A percentile compares a stretch with the other conserved stretches of the same genome.
Evolutionary conservation across 1,140 invertebrate genomes (phyloP).

Genomic region (Aphelinus atriplicis): DNA sequence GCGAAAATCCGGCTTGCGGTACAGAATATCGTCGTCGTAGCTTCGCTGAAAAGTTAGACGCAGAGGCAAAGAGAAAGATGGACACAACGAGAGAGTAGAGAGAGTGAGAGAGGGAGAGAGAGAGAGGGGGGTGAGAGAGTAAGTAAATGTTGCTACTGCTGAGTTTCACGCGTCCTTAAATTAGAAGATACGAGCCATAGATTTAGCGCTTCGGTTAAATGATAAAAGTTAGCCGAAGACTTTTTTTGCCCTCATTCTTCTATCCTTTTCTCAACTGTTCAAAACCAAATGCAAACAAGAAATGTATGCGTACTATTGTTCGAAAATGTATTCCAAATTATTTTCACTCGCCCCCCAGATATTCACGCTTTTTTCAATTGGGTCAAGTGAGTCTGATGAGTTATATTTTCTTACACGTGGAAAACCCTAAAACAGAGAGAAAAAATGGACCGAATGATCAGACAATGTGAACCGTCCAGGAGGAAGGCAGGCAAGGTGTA

Average conservation of each 20-base stretch:
- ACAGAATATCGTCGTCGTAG: slow-evolving; percentile 19
- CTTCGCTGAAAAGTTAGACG: slow-evolving; percentile 26
- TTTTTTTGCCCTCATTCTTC: background rate
- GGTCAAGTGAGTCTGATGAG: too few species aligned
- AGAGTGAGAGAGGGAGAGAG: background rate
- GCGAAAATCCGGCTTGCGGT: slow-evolving; percentile 35
- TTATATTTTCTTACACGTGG: too few species aligned
- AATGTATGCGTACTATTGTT: background rate
- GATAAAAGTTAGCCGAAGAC: slow-evolving; percentile 45
- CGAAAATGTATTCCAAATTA: too few species aligned
- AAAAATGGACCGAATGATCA: too few species aligned
- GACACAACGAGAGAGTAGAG: too few species aligned
- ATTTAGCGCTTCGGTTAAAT: slow-evolving; percentile 45
- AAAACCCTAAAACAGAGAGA: too few species aligned
- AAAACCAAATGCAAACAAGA: too few species aligned
- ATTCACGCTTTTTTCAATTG: too few species aligned
- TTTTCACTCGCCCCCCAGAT: too few species aligned
- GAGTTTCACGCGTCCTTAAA: slow-evolving; percentile 29
- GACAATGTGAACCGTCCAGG: too few species aligned
- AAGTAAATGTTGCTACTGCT: background rate
- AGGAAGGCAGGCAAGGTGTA: slow-evolving; percentile 4
- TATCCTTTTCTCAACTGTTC: background rate
- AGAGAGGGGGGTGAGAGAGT: background rate
- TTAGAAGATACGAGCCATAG: slow-evolving; percentile 46
- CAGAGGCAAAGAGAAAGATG: too few species aligned